Evolutionary conservation across 2,797 vertebrate genomes (phyloP).

Genomic region (Gymnocypris eckloni): DNA sequence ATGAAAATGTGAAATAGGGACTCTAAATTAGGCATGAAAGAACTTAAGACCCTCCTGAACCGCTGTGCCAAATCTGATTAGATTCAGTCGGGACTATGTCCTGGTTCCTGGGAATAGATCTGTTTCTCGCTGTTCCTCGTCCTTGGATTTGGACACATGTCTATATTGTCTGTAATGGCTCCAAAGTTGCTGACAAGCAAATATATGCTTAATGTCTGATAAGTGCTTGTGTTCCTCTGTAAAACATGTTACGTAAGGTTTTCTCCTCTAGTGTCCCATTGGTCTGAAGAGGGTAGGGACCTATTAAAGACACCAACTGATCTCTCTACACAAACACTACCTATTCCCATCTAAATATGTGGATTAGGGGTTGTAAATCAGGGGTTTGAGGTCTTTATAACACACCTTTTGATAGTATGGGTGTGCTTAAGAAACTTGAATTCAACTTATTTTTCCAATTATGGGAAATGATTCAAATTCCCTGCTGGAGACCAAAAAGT

Average conservation of each 20-base stretch:
- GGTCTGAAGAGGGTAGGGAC: slow-evolving; percentile 31
- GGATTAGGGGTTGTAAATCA: slow-evolving; percentile 3
- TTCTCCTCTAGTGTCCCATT: slow-evolving; percentile 32
- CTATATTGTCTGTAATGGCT: slow-evolving; percentile 30
- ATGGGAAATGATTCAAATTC: slow-evolving; percentile 51
- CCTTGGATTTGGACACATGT: slow-evolving; percentile 14
- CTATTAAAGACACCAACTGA: slow-evolving; percentile 28
- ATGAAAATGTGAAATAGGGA: slow-evolving; percentile 2
- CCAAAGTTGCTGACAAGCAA: slow-evolving; percentile 49
- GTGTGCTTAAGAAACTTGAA: slow-evolving; percentile 32
- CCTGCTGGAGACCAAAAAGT: slow-evolving; percentile 48
- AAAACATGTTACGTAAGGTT: slow-evolving; percentile 46
- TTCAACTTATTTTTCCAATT: slow-evolving; percentile 39
- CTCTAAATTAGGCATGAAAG: neutral
- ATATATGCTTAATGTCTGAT: slow-evolving; percentile 50
- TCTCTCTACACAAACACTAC: slow-evolving; percentile 1
- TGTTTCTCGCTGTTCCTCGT: neutral
- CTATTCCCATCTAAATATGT: neutral
- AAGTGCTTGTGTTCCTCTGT: slow-evolving; percentile 34
- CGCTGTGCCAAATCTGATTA: neutral
- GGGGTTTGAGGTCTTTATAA: neutral
- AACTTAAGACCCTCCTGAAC: neutral
- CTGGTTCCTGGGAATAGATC: neutral
- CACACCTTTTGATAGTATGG: neutral
- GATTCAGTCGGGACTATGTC: neutral